Evolutionary conservation across 2,113 vertebrate genomes (phyloP), one percentile per base, ranked within the genome.

Genomic region (Hymenochirus boettgeri): DNA sequence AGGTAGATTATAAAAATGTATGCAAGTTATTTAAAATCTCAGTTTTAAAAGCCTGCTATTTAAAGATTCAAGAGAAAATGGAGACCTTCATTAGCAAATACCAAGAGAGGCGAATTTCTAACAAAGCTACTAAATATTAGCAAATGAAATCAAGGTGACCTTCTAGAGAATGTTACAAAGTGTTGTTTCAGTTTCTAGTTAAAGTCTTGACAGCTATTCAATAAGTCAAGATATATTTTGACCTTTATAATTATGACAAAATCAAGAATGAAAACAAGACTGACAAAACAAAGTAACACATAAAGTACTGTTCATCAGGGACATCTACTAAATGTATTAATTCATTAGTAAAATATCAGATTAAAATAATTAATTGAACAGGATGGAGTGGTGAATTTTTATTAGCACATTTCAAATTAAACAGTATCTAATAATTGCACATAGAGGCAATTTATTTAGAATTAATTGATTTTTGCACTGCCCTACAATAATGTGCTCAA

Each of bases 181-280:
- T 45, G 57, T 53, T 60, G 46, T 60, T 69, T 67, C n/a, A 21
- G 45, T 57, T 37, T 52, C 53, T 52, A 52, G 56, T 53, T 58
- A 58, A 66, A 58, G 47, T 60, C 46, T 26, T 60, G 65, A 69
- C 65, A 69, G 65, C 24, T 60, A 60, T 60, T 69, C 65, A 31
- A 60, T 66, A 66, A 66, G 46, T 58, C 64, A 66, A 66, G 64
- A 66, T 60, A 69, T 60, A 69, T 60, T 33, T 33, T 53, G 56
- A 69, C 65, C 64, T 69, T 69, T 69, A 53, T 59, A 69, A 69
- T 60, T 69, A 69, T 59, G 65, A 69, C 65, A 69, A 57, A 69
- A 69, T 59, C 56, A 53, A 60, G 65, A 69, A 53, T 42, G 33
- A 69, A 69, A 69, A 35, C 57, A 45, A 53, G 65, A 24, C 22